phyloP scores from a whole-genome alignment of 92 coral and sea anemone genomes.

The Actinostola sp. region DNA sequence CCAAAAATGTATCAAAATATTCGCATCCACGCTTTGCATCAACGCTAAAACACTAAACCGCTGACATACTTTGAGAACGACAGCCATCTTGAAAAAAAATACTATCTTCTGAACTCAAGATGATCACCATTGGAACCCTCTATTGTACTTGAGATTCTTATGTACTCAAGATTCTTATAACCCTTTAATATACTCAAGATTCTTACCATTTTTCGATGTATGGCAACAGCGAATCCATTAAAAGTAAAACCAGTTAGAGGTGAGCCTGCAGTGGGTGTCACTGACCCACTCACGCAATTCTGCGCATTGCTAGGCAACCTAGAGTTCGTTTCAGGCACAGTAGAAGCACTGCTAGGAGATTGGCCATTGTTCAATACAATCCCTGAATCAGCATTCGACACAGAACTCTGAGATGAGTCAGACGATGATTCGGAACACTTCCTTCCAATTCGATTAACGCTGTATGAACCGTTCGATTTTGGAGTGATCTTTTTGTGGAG shows the following conservation, averaged over 20 bases:
- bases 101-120: too few relatives aligned
- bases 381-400: conserved; percentile 79
- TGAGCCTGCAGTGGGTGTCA: conserved; percentile 66
- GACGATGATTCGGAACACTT: conserved; percentile 77
- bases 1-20: too few relatives aligned
- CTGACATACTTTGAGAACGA: too few relatives aligned
- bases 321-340: conserved; percentile 21
- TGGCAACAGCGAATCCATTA: conserved; percentile 85
- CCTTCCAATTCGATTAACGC: conserved; percentile 44
- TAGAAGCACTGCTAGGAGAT: conserved; percentile 30
- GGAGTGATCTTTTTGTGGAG: conserved; percentile 37
- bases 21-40: too few relatives aligned
- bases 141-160: background rate
- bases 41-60: too few relatives aligned
- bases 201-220: conserved; percentile 94
- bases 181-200: background rate
- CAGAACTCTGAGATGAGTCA: conserved; percentile 62
- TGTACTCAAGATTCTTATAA: too few relatives aligned
- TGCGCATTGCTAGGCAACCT: conserved; percentile 45
- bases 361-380: conserved; percentile 67
- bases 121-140: too few relatives aligned
- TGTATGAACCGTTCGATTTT: conserved; percentile 55
- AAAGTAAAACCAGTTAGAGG: conserved; percentile 71
- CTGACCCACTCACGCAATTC: conserved; percentile 45
- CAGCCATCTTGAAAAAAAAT: too few relatives aligned